Conservation (phyloP, 2,797 vertebrate genomes). For the Parauchenoglanis punctatus region DNA sequence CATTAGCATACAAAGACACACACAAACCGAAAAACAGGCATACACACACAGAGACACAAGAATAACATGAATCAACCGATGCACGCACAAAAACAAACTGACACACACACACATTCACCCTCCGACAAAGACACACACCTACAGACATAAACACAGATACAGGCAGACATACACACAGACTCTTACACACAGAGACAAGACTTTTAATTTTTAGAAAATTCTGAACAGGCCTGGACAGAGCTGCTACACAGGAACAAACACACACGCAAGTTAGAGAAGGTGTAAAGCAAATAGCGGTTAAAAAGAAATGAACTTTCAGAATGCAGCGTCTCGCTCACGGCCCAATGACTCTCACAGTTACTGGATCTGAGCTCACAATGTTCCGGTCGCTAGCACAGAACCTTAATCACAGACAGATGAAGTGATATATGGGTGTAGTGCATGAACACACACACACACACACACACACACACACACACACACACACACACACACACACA, state of each 20-base stretch:
- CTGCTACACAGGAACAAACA: background rate
- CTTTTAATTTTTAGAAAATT: background rate
- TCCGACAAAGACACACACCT: background rate
- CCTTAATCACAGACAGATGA: background rate
- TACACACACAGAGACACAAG: background rate
- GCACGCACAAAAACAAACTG: background rate
- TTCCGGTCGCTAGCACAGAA: conserved; percentile 8
- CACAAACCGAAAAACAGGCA: background rate
- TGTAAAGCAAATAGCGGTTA: background rate
- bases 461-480: background rate
- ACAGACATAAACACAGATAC: background rate
- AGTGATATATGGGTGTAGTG: background rate
- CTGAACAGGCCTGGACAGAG: conserved; percentile 15
- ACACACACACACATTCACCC: background rate
- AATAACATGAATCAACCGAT: background rate
- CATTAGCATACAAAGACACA: background rate
- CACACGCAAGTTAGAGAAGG: background rate
- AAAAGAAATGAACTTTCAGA: background rate
- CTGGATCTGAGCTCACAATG: background rate
- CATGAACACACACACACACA: background rate
- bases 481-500: no score
- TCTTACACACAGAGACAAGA: background rate
- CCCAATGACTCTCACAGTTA: background rate
- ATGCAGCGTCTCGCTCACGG: background rate
- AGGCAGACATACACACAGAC: background rate